A percentile compares a stretch with the other conserved stretches of the same genome.
phyloP scores from a whole-genome alignment of 1,140 invertebrate species.

The Alviniconcha marisindica region DNA sequence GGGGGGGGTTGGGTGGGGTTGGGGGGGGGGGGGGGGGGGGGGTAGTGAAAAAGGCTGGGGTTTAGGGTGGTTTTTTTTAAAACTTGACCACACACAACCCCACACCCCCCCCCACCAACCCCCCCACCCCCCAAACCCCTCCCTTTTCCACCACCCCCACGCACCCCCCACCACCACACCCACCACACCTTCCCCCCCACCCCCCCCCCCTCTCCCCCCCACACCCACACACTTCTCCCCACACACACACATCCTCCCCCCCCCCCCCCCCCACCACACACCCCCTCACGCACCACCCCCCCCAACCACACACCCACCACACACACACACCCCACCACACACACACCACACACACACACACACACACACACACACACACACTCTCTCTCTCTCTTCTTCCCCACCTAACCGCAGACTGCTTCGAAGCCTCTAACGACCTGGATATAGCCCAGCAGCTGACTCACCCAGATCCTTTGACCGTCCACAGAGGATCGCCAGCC shows the following conservation, averaged over 20 bases:
- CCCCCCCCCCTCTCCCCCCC: no score
- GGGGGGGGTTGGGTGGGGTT: not conserved
- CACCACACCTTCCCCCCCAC: no score
- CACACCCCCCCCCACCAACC: not conserved
- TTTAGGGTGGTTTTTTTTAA: not conserved
- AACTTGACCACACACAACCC: not conserved
- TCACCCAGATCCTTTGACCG: not conserved
- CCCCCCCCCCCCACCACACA: no score
- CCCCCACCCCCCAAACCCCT: no score
- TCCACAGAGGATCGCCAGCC: conserved; percentile 77
- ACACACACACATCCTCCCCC: no score
- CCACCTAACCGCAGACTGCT: not conserved
- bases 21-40: not conserved
- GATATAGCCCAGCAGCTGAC: no score
- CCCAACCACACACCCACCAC: no score
- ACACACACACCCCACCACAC: not conserved
- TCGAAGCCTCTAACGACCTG: not conserved
- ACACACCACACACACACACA: not conserved
- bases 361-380: not conserved
- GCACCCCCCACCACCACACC: no score
- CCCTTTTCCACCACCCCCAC: not conserved
- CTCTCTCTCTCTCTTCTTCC: not conserved
- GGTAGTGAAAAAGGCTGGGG: not conserved
- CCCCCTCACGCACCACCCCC: no score
- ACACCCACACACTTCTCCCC: no score